phyloP scores from a whole-genome alignment of 2,888 invertebrate genomes.

The Mechanitis mazaeus region DNA sequence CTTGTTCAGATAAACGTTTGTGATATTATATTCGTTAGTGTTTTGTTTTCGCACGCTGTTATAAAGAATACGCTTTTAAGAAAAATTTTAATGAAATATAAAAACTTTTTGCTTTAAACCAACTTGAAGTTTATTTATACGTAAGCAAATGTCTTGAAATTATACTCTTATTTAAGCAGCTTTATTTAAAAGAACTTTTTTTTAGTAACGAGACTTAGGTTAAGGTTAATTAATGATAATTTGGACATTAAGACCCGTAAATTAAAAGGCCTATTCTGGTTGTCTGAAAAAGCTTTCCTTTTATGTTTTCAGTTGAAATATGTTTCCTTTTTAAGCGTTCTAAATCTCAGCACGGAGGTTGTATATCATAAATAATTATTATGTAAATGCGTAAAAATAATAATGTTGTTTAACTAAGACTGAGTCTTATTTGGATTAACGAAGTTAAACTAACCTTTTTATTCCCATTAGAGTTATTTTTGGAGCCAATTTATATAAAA shows the following conservation, averaged over 20 bases:
- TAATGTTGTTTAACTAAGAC: too few species aligned
- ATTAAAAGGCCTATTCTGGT: constrained; percentile 5
- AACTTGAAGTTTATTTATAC: too few species aligned
- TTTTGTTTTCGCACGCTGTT: background rate
- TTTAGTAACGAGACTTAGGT: background rate
- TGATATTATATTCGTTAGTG: constrained; percentile 4
- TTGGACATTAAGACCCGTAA: background rate
- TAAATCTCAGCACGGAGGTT: background rate
- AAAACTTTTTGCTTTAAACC: too few species aligned
- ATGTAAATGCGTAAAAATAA: too few species aligned
- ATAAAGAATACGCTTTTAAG: background rate
- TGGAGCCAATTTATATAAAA: background rate
- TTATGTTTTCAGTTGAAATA: constrained; percentile 1
- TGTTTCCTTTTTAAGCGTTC: background rate
- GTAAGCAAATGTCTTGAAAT: background rate
- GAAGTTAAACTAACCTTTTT: too few species aligned
- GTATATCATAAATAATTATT: too few species aligned
- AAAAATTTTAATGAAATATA: too few species aligned
- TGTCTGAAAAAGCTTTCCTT: background rate
- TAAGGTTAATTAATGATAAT: constrained; percentile 1
- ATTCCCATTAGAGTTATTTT: too few species aligned
- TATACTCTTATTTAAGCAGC: background rate
- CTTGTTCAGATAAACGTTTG: constrained; percentile 19
- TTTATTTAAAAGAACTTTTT: too few species aligned
- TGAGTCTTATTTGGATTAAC: too few species aligned